phyloP scores from a whole-genome alignment of 1,140 invertebrate genomes.

The Drosophila tropicalis region DNA sequence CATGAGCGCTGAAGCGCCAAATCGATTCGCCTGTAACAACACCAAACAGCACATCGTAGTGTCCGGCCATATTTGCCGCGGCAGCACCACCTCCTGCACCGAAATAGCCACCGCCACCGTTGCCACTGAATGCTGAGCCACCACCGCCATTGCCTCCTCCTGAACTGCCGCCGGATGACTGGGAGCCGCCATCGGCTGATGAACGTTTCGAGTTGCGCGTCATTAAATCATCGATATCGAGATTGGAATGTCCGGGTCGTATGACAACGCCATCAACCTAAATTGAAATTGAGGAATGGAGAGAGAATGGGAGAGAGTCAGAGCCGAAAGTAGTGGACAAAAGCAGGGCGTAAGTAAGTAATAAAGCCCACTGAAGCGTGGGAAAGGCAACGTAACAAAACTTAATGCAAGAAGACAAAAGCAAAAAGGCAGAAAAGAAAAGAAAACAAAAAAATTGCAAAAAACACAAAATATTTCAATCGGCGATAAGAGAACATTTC shows the following conservation, averaged over 20 bases:
- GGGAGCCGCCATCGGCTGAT: conserved; percentile 61
- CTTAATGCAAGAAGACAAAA: conserved; percentile 6
- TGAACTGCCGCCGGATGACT: conserved; percentile 48
- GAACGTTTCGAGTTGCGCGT: conserved; percentile 79
- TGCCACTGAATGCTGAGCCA: conserved; percentile 56
- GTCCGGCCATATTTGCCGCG: conserved; percentile 63
- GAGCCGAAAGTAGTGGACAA: conserved; percentile 24
- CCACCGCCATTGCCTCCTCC: conserved; percentile 43
- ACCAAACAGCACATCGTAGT: conserved; percentile 92
- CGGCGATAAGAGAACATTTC: background rate
- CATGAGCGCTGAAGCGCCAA: conserved; percentile 91
- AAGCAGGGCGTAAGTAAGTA: conserved; percentile 55
- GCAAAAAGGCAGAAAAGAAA: conserved; percentile 22
- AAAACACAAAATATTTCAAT: conserved; percentile 10
- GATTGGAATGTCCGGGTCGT: conserved; percentile 84
- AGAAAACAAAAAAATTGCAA: conserved; percentile 33
- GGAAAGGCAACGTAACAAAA: background rate
- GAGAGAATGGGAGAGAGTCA: conserved; percentile 15
- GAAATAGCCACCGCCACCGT: conserved; percentile 59
- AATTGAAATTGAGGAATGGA: conserved; percentile 69
- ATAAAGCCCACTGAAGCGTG: conserved; percentile 63
- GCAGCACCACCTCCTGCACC: conserved; percentile 47
- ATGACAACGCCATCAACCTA: conserved; percentile 84
- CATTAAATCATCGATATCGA: conserved; percentile 86
- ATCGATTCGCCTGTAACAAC: conserved; percentile 93